Percentiles rank a stretch among this genome's conserved stretches.
These are phyloP conservation scores for Ooceraea biroi DNA, from an alignment of 1,140 invertebrate species.

Conservation along the genomic window DNA sequence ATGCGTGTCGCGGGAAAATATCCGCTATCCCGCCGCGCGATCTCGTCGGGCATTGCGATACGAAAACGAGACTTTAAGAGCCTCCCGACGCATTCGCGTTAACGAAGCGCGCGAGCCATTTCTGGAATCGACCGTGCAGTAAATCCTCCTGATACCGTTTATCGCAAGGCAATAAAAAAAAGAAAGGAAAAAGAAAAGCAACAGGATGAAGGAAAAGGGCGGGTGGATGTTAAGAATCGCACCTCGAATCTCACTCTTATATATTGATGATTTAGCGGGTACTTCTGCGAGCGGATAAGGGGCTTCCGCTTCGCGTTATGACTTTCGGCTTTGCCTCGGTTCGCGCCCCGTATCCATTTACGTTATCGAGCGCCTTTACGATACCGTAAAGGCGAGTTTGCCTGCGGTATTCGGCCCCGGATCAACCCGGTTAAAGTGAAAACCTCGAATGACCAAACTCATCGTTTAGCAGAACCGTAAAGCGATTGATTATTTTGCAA, in stretches of 20 bases:
- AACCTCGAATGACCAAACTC: neutral
- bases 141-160: slow-evolving; percentile 41
- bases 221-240: slow-evolving; percentile 54
- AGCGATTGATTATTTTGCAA: neutral
- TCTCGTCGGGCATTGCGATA: slow-evolving; percentile 23
- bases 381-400: slow-evolving; percentile 1
- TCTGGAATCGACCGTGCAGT: slow-evolving; percentile 44
- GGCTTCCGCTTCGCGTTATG: slow-evolving; percentile 32
- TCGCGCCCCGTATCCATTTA: neutral
- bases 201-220: neutral
- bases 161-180: slow-evolving; percentile 45
- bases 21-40: neutral
- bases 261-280: slow-evolving; percentile 44
- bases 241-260: slow-evolving; percentile 38
- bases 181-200: neutral
- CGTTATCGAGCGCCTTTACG: slow-evolving; percentile 25
- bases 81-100: slow-evolving; percentile 23
- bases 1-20: slow-evolving; percentile 8
- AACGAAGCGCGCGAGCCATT: slow-evolving; percentile 32
- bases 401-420: neutral
- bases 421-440: neutral
- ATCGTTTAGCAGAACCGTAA: neutral
- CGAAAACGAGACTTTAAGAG: slow-evolving; percentile 46
- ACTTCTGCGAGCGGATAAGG: slow-evolving; percentile 25
- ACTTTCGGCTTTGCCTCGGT: slow-evolving; percentile 29